Conservation (phyloP, 2,888 invertebrate genomes). For the Apodemia duryi region DNA sequence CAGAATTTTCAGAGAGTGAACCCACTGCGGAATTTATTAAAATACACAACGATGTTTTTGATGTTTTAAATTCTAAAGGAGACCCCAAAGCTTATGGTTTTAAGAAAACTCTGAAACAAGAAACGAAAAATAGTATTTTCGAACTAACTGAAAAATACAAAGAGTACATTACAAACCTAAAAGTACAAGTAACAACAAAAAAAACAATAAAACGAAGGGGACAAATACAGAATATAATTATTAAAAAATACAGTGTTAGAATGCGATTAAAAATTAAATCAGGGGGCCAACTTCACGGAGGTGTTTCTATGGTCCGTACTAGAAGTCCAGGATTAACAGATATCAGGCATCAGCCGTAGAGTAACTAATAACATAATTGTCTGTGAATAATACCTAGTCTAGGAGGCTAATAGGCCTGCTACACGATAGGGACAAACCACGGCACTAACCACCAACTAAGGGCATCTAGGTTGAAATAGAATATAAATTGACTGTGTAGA, state of each 20-base stretch:
- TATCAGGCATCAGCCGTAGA: too few species aligned
- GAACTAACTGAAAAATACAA: not conserved
- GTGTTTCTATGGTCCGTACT: too few species aligned
- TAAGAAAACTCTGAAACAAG: slow-evolving; percentile 16
- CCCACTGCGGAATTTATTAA: slow-evolving; percentile 25
- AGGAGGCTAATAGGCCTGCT: too few species aligned
- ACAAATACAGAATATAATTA: not conserved
- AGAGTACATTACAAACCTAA: not conserved
- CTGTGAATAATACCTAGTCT: too few species aligned
- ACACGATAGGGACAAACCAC: too few species aligned
- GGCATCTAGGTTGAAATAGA: too few species aligned
- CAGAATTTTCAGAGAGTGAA: slow-evolving; percentile 21
- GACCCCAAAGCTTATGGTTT: slow-evolving; percentile 8
- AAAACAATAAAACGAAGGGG: slow-evolving; percentile 8
- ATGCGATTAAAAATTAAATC: too few species aligned
- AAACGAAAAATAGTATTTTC: not conserved
- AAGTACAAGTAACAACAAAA: slow-evolving; percentile 12
- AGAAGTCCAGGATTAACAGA: too few species aligned
- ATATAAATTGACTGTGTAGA: too few species aligned
- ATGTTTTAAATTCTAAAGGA: slow-evolving; percentile 25
- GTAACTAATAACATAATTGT: too few species aligned
- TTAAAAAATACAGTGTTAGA: not conserved
- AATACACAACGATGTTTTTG: slow-evolving; percentile 26
- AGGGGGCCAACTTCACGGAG: too few species aligned
- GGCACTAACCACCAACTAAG: too few species aligned